Evolutionary conservation across 2,113 vertebrate genomes (phyloP), one percentile per base, ranked within the genome.

Genomic region (Arizona elegans): DNA sequence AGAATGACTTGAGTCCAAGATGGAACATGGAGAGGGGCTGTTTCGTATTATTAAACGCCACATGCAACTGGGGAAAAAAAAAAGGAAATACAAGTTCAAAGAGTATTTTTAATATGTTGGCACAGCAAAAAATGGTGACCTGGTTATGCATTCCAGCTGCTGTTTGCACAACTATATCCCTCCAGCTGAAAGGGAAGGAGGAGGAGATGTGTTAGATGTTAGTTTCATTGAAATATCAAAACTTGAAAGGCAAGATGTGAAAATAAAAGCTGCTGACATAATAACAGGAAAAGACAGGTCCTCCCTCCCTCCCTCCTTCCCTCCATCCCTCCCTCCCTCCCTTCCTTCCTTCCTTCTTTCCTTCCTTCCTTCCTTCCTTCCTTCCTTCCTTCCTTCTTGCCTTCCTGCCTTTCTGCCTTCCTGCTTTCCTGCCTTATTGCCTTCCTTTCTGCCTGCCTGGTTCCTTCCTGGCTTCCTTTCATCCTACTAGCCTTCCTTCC

Each of bases 111-210:
- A 94, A 94, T 93, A 29, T 29, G n/a, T 47, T 86, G 0, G 50
- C 58, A 55, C 88, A 94, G 89, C 95, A 86, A 95, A 55, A 24
- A 94, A 15, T 56, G 47, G 90, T 88, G 54, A 15, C 90, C 89
- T 81, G 90, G 24, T 38, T 90, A 17, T 15, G 29, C 75, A 92
- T 81, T 29, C 88, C 24, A 93, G 15, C 21, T 93, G 56, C 13
- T 92, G 88, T 92, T 92, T 58, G 15, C 87, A 58, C 43, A 50
- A 43, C 33, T 87, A 90, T 89, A 58, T 88, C 86, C 11, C 92
- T 89, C 54, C n/a, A 19, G 87, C 26, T 47, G 54, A 93, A 9
- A 90, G 55, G 26, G 59, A 19, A 19, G 29, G 62, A 29, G 33
- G 70, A 21, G 33, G 29, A 33, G 75, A 58, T 10, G 88, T 59